Percentiles rank a stretch among this genome's conserved stretches.
These are phyloP conservation scores for Microcebus griseorufus DNA, from an alignment of 2,113 vertebrate genomes.

Conservation along the genomic window DNA sequence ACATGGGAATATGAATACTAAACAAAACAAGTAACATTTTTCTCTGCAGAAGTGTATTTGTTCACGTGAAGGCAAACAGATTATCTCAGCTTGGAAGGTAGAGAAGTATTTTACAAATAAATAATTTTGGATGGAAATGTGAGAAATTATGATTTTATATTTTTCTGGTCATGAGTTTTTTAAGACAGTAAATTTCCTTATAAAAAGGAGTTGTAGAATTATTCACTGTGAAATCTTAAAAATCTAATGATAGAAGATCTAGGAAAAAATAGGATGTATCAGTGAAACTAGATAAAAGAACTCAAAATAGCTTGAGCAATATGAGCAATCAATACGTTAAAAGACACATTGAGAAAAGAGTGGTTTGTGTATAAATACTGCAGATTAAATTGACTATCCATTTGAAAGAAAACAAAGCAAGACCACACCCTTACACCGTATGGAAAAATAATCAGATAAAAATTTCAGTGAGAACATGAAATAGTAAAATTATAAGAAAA, in stretches of 20 bases:
- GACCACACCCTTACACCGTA: accelerated
- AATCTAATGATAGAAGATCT: not conserved
- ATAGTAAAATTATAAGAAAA: not conserved
- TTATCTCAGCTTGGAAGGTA: not conserved
- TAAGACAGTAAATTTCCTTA: not conserved
- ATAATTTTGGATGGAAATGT: not conserved
- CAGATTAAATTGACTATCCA: not conserved
- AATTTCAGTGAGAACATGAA: not conserved
- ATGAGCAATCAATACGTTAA: not conserved
- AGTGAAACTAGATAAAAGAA: not conserved
- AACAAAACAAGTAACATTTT: not conserved
- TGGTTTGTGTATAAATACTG: not conserved
- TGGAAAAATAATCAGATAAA: not conserved
- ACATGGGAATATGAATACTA: not conserved
- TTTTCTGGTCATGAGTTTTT: not conserved
- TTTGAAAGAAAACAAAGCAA: not conserved
- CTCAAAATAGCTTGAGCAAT: not conserved
- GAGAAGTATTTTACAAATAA: not conserved
- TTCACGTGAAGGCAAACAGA: not conserved
- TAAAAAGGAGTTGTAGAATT: not conserved
- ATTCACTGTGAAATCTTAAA: not conserved
- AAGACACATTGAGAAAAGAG: not conserved
- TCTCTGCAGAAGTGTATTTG: not conserved
- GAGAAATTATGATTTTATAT: not conserved
- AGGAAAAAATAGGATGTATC: not conserved